Base-by-base conservation (phyloP, 2,797 vertebrate species). In the Tokudaia muenninki region DNA sequence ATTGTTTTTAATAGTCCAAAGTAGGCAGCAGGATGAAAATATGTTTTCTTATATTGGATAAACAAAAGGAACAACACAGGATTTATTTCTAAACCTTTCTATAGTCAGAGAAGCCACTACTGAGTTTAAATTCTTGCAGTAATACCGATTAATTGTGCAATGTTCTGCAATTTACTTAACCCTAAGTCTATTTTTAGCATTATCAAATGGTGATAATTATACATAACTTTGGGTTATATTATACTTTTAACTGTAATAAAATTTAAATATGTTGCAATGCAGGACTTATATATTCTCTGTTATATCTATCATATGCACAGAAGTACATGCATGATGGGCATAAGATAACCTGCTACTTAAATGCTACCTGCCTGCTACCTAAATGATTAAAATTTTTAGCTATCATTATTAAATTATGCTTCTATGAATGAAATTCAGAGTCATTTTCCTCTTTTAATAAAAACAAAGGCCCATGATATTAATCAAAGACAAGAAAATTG, bases 181-280 rank as follows among this genome's bases (percentile, higher is more conserved):
- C 37, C 29, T 87, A 55, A 86, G 29, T 86, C 75, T 67, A 80
- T 70, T 87, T 97, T 95, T 92, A 92, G 34, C n/a, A 81, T 74
- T 86, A 0, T 74, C 91, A 83, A 41, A 9, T 84, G 22, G 0
- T 63, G 44, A 59, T 95, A 81, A 63, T 80, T 91, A 37, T 16
- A 26, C 81, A 44, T 86, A 47, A 47, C 41, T 77, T 50, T 6
- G 1, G 47, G 24, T 77, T 77, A 75, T 26, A 47, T 47, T 47
- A 47, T 47, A 17, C 44, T 26, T 77, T 29, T 77, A 77, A 74
- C 72, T 41, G 37, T 37, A 74, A 47, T 77, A 47, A 29, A 29
- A 47, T 77, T 77, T 50, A 14, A 47, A 47, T 47, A 29, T 77
- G 75, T 77, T 47, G 13, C 47, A 29, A 29, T 77, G 41, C 13